Conservation (phyloP, 2,113 vertebrate genomes). For the Anser brachyrhynchus region DNA sequence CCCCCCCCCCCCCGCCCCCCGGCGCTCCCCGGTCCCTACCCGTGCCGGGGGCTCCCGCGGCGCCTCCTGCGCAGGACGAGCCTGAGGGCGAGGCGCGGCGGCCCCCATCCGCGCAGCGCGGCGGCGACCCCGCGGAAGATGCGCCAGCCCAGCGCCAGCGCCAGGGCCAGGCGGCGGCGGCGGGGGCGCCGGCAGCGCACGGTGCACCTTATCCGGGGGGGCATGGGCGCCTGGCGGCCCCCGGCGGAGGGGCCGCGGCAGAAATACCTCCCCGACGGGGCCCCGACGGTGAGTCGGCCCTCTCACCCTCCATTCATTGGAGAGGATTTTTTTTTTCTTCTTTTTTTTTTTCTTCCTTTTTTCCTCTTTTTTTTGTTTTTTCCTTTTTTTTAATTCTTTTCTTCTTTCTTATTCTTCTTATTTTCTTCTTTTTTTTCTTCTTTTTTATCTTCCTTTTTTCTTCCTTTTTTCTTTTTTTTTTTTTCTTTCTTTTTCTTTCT, state of each 20-base stretch:
- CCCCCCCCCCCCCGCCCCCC: too few relatives aligned
- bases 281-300: background rate
- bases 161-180: background rate
- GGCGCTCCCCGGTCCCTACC: background rate
- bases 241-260: background rate
- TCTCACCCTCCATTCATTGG: conserved; percentile 47
- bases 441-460: too few relatives aligned
- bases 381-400: too few relatives aligned
- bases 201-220: background rate
- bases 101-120: background rate
- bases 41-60: background rate
- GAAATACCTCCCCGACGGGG: background rate
- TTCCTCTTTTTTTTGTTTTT: background rate
- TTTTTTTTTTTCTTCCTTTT: background rate
- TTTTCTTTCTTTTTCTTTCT: too few relatives aligned
- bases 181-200: background rate
- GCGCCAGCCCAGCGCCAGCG: background rate
- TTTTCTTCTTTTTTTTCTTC: too few relatives aligned
- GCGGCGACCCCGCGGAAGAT: background rate
- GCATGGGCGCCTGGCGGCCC: background rate
- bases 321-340: background rate
- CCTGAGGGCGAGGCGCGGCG: background rate
- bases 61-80: background rate
- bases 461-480: too few relatives aligned
- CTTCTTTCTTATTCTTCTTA: too few relatives aligned